Conservation (phyloP, 1,140 invertebrate genomes). For the Drosophila aff. region DNA sequence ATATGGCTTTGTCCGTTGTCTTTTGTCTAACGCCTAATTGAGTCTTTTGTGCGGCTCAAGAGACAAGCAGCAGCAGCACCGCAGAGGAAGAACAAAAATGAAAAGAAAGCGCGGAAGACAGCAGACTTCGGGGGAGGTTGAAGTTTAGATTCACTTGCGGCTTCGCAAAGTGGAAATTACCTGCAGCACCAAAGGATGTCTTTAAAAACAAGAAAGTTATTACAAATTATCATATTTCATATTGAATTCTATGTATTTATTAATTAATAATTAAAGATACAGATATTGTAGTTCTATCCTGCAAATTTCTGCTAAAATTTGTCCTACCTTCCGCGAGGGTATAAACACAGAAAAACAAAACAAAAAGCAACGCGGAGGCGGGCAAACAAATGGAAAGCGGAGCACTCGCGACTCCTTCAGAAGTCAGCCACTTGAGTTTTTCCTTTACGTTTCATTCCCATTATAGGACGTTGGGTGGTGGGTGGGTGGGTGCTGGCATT, state of each 20-base stretch:
- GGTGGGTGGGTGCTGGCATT: slow-evolving; percentile 23
- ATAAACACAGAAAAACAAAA: slow-evolving; percentile 8
- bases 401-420: slow-evolving; percentile 32
- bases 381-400: slow-evolving; percentile 50
- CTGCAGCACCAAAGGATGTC: neutral
- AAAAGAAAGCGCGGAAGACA: neutral
- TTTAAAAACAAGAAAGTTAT: neutral
- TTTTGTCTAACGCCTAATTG: slow-evolving; percentile 60
- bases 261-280: too few species aligned
- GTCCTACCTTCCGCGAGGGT: slow-evolving; percentile 2
- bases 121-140: neutral
- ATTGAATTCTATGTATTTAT: too few species aligned
- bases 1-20: slow-evolving; percentile 53
- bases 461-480: slow-evolving; percentile 3
- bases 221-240: too few species aligned
- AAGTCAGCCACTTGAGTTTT: slow-evolving; percentile 45
- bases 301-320: neutral
- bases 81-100: slow-evolving; percentile 17
- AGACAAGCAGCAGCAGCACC: slow-evolving; percentile 27
- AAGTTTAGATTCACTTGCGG: slow-evolving; percentile 1
- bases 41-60: slow-evolving; percentile 52
- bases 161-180: neutral
- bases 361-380: slow-evolving; percentile 14
- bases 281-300: neutral
- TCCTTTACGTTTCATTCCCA: slow-evolving; percentile 25